Percentiles rank a stretch among this genome's conserved stretches.
Evolutionary conservation across 2,113 vertebrate species (phyloP).

Genomic region (Drymodes brunneopygia): DNA sequence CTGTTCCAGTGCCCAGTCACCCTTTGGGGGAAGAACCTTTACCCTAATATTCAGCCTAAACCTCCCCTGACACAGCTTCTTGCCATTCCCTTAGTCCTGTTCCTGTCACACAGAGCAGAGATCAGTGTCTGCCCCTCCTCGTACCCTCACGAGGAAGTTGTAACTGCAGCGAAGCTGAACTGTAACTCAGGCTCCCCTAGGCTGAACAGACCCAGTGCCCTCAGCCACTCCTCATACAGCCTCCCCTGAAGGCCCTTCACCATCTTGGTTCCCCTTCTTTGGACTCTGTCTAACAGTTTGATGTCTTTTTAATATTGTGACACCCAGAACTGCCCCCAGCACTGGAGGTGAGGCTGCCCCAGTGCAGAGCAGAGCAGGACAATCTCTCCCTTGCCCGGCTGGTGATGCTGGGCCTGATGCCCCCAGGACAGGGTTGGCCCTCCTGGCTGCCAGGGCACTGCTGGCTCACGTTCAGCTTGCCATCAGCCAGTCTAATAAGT

Average conservation of each 20-base stretch:
- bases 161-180: background rate
- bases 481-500: background rate
- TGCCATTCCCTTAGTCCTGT: background rate
- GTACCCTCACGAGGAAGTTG: accelerated
- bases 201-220: background rate
- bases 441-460: background rate
- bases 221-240: accelerated
- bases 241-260: background rate
- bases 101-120: background rate
- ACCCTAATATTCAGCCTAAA: background rate
- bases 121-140: background rate
- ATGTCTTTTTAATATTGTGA: accelerated
- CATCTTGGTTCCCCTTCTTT: accelerated
- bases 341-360: background rate
- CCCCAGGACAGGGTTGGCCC: background rate
- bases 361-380: background rate
- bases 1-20: background rate
- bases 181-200: background rate
- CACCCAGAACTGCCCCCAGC: background rate
- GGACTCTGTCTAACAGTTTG: accelerated
- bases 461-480: background rate
- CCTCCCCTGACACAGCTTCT: accelerated
- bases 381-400: background rate
- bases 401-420: accelerated
- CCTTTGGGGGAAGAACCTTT: background rate